Evolutionary conservation across 2,113 vertebrate genomes (phyloP), one percentile per base, ranked within the genome.

Genomic region (Pelodiscus sinensis): DNA sequence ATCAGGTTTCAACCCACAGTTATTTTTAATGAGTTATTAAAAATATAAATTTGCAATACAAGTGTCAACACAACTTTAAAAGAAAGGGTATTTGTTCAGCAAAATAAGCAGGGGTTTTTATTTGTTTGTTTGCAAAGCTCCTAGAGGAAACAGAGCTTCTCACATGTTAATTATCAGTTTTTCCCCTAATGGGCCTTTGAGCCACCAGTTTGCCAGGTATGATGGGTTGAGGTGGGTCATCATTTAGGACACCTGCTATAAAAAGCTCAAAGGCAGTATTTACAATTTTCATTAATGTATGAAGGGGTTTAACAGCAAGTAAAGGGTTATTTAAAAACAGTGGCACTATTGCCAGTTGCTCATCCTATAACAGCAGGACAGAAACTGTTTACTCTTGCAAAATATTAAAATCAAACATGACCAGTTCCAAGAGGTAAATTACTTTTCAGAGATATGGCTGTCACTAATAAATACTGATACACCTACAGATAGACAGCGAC

Each of bases 151-250:
- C 18, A 35, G n/a, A 35, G 65, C 65, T 71, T 71, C 65, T 35
- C 15, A 88, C n/a, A 62, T 57, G 83, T 6, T 9, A 71, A 50
- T 80, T 8, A 84, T 12, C 24, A 73, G 18, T 80, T 95, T 92
- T 86, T 54, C 88, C 57, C 51, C 44, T 68, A 77, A 51, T 8
- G 52, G 5, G 44, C n/a, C 77, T n/a, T 38, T 15, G 12, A 94
- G 95, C 94, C 90, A 96, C 89, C 84, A 93, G 91, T 79, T 81
- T 57, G 88, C 54, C 56, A 0, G 82, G 85, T 35, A 91, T 82
- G 91, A 88, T 44, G 44, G 44, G 44, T 65, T 50, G 2, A 24
- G 50, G 62, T 21, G 21, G 91, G 81, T 35, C 86, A 50, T 84
- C 77, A 82, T 82, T 79, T 50, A 80, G 91, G 95, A 87, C 92